Evolutionary conservation across 2,797 vertebrate species (phyloP), one percentile per base, ranked within the genome.

Genomic region (Cuniculus paca): DNA sequence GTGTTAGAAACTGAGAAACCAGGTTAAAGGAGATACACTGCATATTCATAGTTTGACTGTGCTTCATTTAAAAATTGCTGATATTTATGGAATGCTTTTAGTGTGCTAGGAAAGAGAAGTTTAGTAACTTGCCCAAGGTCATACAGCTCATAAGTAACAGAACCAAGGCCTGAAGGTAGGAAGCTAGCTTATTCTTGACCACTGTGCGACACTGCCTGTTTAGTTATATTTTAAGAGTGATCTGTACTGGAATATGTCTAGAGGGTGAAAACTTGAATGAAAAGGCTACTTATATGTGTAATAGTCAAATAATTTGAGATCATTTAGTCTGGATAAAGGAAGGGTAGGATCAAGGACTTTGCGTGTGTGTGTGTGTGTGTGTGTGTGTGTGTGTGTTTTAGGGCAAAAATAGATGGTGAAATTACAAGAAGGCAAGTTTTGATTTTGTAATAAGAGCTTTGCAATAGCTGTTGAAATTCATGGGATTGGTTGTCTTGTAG

Each of bases 201-300:
- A 48, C 28, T 94, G 36, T 54, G 31, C 34, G 26, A 20, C 36
- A 60, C 31, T 79, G 48, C 10, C 82, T 74, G 5, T 77, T 80
- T 82, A 85, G 34, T 95, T 95, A 48, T 0, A 12, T 28, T 78
- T 94, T 88, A 92, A 94, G 68, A 91, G 52, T 61, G 78, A 72
- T 86, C 11, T 61, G 52, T 72, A 45, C 26, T 72, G 42, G 60
- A 93, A 61, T 17, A 1, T 95, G 39, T 79, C 50, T 68, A 85
- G 42, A 92, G 72, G 70, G 70, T 91, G 54, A 82, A 93, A 93
- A 79, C 34, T 56, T 93, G 72, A 65, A 75, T 52, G 83, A 45
- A 95, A 96, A 94, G 63, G 39, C 83, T 91, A 26, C 89, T 91
- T 95, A 63, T 90, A 54, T 95, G 61, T 96, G 45, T 81, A 96